These are phyloP conservation scores for Acrobasis repandana DNA, from an alignment of 2,888 invertebrate species.

Conservation along the genomic window DNA sequence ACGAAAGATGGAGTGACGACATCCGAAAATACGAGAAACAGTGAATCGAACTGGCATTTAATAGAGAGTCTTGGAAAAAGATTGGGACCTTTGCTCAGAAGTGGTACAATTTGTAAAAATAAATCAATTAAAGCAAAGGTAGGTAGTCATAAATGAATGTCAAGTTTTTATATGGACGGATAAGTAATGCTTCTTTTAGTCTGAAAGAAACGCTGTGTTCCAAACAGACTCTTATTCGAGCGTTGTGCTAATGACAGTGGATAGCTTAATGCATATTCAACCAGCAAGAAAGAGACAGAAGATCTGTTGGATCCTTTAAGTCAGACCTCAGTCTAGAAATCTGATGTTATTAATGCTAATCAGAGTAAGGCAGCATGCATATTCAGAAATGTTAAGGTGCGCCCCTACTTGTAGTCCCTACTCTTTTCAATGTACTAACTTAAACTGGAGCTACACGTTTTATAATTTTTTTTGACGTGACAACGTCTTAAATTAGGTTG, in stretches of 20 bases:
- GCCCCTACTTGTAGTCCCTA: neutral
- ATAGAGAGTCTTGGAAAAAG: too few relatives aligned
- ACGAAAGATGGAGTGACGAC: too few relatives aligned
- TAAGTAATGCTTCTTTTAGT: neutral
- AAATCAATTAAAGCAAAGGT: too few relatives aligned
- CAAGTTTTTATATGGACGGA: too few relatives aligned
- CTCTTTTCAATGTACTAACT: neutral
- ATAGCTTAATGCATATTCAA: slow-evolving; percentile 15
- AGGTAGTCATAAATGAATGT: too few relatives aligned
- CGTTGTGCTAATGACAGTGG: neutral
- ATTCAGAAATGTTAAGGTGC: slow-evolving; percentile 7
- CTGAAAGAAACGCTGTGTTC: neutral
- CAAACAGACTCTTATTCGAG: neutral
- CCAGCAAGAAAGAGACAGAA: neutral
- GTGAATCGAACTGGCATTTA: too few relatives aligned
- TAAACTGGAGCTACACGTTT: neutral
- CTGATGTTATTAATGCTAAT: slow-evolving; percentile 14
- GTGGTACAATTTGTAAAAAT: too few relatives aligned
- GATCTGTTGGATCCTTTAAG: neutral
- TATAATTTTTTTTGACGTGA: too few relatives aligned
- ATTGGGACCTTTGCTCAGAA: too few relatives aligned
- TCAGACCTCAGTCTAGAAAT: slow-evolving; percentile 16
- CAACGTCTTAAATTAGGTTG: too few relatives aligned
- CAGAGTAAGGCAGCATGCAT: slow-evolving; percentile 5
- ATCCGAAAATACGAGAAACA: too few relatives aligned